These are phyloP conservation scores for Toxotes chatareus DNA, from an alignment of 2,113 vertebrate genomes.

Conservation along the genomic window DNA sequence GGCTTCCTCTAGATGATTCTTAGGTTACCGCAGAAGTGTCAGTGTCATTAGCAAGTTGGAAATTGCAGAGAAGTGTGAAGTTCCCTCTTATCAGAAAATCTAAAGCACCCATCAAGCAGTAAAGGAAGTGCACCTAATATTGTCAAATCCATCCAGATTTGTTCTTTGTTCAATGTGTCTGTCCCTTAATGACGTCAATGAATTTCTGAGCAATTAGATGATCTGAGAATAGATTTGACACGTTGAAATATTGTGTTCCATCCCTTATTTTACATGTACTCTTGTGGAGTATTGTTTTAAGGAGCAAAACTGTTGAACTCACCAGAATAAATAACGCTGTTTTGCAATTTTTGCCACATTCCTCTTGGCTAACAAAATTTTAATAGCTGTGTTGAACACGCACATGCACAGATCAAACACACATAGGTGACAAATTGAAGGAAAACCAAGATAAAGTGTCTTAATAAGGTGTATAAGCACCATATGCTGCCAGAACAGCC, in stretches of 20 bases:
- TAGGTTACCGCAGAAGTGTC: conserved; percentile 14
- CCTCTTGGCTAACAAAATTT: conserved; percentile 40
- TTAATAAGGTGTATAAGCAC: no score
- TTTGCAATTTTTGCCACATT: conserved; percentile 43
- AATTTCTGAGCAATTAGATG: conserved; percentile 36
- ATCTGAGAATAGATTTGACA: conserved; percentile 34
- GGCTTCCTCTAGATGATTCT: neutral
- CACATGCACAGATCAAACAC: neutral
- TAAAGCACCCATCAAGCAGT: neutral
- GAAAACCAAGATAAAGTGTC: no score
- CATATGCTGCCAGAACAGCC: no score
- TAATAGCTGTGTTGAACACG: conserved; percentile 22
- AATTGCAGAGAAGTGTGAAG: conserved; percentile 28
- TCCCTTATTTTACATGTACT: neutral
- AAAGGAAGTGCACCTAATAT: conserved; percentile 9
- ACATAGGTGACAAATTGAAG: neutral
- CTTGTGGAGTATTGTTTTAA: neutral
- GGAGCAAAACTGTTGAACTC: conserved; percentile 17
- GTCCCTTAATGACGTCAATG: conserved; percentile 48
- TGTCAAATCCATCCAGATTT: conserved; percentile 10
- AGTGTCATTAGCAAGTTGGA: neutral
- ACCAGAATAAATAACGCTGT: conserved; percentile 27
- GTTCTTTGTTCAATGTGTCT: neutral
- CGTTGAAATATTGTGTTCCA: neutral
- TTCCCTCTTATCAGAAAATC: conserved; percentile 5